Percentiles rank a stretch among this genome's conserved stretches.
Conservation (phyloP, 2,888 invertebrate genomes). For the Chymomyza amoena region DNA sequence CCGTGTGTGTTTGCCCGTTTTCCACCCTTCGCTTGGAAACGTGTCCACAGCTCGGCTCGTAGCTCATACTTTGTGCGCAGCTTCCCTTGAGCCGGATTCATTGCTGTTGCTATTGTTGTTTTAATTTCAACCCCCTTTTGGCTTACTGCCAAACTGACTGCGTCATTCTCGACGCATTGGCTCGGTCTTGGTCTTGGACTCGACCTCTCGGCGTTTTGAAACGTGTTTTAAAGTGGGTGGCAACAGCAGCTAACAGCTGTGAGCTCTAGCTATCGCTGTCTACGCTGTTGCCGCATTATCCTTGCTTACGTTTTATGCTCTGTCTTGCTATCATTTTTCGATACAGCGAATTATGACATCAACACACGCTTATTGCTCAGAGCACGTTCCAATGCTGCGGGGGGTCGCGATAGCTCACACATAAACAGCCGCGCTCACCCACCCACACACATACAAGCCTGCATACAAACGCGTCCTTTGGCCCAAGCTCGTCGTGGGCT, state of each 20-base stretch:
- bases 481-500: constrained; percentile 40
- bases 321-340: constrained; percentile 15
- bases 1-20: constrained; percentile 26
- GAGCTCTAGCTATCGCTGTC: constrained; percentile 16
- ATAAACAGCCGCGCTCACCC: neutral
- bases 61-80: constrained; percentile 51
- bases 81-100: constrained; percentile 51
- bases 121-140: constrained; percentile 44
- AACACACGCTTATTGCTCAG: constrained; percentile 55
- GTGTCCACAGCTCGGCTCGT: constrained; percentile 49
- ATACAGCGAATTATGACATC: constrained; percentile 56
- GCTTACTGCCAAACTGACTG: neutral
- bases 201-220: constrained; percentile 45
- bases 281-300: neutral
- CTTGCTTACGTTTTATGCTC: neutral
- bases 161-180: neutral
- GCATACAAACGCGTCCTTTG: constrained; percentile 17
- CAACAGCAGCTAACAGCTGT: constrained; percentile 49
- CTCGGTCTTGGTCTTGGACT: neutral
- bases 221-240: constrained; percentile 65
- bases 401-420: neutral
- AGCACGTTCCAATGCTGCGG: neutral
- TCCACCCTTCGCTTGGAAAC: constrained; percentile 63
- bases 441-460: neutral
- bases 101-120: constrained; percentile 16